Conservation (phyloP, 2,113 vertebrate genomes). For the Myotis brandtii region DNA sequence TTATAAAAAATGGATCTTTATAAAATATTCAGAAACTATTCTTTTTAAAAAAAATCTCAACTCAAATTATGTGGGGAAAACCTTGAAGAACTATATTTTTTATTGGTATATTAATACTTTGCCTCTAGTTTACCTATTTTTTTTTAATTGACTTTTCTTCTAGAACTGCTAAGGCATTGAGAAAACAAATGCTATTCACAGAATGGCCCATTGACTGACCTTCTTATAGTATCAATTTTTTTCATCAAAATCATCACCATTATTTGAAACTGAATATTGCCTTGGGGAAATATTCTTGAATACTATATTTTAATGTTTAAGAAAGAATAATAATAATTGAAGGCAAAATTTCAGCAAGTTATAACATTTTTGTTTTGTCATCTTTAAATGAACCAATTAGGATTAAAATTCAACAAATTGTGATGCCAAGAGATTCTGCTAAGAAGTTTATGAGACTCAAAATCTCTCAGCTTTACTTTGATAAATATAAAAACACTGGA, state of each 20-base stretch:
- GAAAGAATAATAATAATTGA: background rate
- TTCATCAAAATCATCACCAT: background rate
- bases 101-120: background rate
- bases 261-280: constrained; percentile 29
- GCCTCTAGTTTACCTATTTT: background rate
- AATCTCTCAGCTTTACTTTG: constrained; percentile 69
- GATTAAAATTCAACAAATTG: constrained; percentile 62
- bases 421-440: constrained; percentile 57
- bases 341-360: constrained; percentile 25
- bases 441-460: constrained; percentile 74
- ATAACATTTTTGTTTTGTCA: constrained; percentile 20
- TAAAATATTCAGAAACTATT: constrained; percentile 47
- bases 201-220: background rate
- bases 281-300: background rate
- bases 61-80: background rate
- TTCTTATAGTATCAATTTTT: background rate
- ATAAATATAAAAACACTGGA: constrained; percentile 73
- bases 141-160: background rate
- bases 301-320: constrained; percentile 20
- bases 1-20: background rate
- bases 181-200: background rate
- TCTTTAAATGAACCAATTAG: constrained; percentile 55
- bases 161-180: background rate
- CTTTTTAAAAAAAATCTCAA: too few relatives aligned
- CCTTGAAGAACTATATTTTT: background rate